phyloP scores from a whole-genome alignment of 1,140 invertebrate genomes.

The Pomacea maculata region DNA sequence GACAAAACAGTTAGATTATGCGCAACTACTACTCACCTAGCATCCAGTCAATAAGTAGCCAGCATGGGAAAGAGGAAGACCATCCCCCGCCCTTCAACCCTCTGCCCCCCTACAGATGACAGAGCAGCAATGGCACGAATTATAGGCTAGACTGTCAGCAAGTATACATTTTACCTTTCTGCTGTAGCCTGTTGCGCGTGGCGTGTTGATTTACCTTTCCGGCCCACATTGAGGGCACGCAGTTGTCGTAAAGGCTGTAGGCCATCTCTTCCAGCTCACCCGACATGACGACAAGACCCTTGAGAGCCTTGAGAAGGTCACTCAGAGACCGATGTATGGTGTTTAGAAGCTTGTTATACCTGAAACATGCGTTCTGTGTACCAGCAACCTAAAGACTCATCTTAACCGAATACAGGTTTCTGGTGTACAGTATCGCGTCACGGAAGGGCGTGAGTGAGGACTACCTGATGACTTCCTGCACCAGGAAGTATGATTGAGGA shows the following conservation, averaged over 20 bases:
- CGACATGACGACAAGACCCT: slow-evolving; percentile 66
- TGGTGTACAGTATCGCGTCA: too few species aligned
- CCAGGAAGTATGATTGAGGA: too few species aligned
- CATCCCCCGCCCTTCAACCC: too few species aligned
- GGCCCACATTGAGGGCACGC: slow-evolving; percentile 63
- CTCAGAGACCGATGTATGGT: slow-evolving; percentile 57
- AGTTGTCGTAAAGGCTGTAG: slow-evolving; percentile 64
- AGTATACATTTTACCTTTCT: neutral
- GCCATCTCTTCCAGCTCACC: slow-evolving; percentile 65
- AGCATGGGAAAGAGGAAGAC: too few species aligned
- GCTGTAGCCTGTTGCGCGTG: neutral
- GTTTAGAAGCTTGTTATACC: slow-evolving; percentile 62
- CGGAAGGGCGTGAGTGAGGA: neutral
- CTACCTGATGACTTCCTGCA: slow-evolving; percentile 65
- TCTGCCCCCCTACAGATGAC: too few species aligned
- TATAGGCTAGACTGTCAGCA: neutral
- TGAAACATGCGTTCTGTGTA: slow-evolving; percentile 27
- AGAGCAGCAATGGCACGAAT: neutral
- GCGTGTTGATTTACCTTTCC: slow-evolving; percentile 64
- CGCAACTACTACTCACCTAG: too few species aligned
- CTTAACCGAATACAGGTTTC: too few species aligned
- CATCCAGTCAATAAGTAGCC: too few species aligned
- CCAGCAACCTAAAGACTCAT: too few species aligned
- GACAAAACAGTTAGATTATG: too few species aligned
- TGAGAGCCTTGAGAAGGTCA: slow-evolving; percentile 65